Percentiles rank a stretch among this genome's conserved stretches.
Evolutionary conservation across 1,140 invertebrate genomes (phyloP).

Genomic region (Macrostomum lignano): DNA sequence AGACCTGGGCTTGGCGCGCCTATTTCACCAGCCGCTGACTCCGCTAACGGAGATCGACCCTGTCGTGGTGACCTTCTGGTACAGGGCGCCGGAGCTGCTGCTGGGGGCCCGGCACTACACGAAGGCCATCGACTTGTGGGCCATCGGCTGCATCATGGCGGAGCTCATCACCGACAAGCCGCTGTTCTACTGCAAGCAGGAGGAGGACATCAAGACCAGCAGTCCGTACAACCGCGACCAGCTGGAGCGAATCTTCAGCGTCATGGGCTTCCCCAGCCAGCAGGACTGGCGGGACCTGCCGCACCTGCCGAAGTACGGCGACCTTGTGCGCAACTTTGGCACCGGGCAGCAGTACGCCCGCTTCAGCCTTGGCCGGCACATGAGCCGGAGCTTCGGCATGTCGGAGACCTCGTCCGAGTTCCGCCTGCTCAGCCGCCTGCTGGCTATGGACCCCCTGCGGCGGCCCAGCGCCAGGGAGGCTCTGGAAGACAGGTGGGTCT

Average conservation of each 20-base stretch:
- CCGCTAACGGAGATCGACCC: constrained; percentile 63
- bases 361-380: too few species aligned
- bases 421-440: not conserved
- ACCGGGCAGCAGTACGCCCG: not conserved
- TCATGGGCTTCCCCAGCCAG: constrained; percentile 91
- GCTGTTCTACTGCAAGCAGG: constrained; percentile 87
- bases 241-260: constrained; percentile 89
- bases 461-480: not conserved
- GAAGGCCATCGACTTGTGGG: constrained; percentile 98
- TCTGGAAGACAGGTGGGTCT: too few species aligned
- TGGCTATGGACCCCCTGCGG: constrained; percentile 1
- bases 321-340: constrained; percentile 33
- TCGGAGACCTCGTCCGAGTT: too few species aligned
- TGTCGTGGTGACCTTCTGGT: constrained; percentile 99
- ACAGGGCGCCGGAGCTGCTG: constrained; percentile 76
- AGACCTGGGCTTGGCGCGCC: constrained; percentile 96
- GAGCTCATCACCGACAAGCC: constrained; percentile 48
- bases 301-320: constrained; percentile 95
- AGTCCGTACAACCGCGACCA: constrained; percentile 99
- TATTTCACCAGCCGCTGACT: constrained; percentile 91
- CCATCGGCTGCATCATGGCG: constrained; percentile 90
- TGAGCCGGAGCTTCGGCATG: too few species aligned
- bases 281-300: constrained; percentile 99
- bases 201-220: constrained; percentile 97
- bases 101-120: constrained; percentile 86